Conservation (phyloP, 2,797 vertebrate genomes). For the Hylomyscus alleni region DNA sequence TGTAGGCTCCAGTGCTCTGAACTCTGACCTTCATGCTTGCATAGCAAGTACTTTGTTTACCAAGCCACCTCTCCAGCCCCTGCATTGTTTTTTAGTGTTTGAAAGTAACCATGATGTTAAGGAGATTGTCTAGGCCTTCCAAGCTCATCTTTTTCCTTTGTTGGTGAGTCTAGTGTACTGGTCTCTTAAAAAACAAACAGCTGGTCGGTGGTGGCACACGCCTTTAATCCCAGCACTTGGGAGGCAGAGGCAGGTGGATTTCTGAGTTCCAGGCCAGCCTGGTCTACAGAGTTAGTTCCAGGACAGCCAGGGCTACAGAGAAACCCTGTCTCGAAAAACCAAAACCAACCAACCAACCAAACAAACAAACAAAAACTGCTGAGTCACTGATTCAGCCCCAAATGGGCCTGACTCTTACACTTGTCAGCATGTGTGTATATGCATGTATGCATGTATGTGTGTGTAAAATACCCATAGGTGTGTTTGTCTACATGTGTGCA, state of each 20-base stretch:
- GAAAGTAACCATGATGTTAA: background rate
- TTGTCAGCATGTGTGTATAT: background rate
- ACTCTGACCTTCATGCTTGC: background rate
- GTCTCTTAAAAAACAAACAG: background rate
- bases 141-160: background rate
- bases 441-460: background rate
- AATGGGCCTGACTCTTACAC: background rate
- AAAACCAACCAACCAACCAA: no score
- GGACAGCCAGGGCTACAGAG: no score
- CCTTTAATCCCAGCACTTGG: no score
- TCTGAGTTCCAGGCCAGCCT: no score
- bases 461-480: background rate
- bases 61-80: background rate
- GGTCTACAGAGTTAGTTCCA: no score
- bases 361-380: background rate
- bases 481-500: constrained; percentile 49
- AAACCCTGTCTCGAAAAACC: no score
- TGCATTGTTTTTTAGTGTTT: background rate
- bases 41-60: background rate
- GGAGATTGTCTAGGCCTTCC: constrained; percentile 24
- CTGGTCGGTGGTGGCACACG: no score
- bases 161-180: background rate
- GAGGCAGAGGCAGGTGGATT: no score
- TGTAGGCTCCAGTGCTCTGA: background rate
- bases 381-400: background rate